phyloP scores from a whole-genome alignment of 2,888 invertebrate genomes.

The Dione vanillae region DNA sequence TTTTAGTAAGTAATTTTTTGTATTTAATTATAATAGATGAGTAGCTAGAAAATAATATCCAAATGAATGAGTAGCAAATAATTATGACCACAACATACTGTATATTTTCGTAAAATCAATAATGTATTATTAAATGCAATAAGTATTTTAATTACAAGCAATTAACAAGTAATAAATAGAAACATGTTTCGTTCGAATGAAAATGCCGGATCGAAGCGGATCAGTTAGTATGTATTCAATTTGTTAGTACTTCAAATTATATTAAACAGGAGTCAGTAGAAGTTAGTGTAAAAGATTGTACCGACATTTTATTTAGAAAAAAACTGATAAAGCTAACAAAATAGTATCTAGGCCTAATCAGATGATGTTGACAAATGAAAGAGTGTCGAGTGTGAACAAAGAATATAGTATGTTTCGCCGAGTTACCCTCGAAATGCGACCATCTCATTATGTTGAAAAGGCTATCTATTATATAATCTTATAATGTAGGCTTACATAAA shows the following conservation, averaged over 20 bases:
- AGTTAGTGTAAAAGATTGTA: background rate
- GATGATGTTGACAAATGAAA: background rate
- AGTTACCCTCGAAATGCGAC: background rate
- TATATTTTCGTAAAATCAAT: background rate
- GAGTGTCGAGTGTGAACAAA: background rate
- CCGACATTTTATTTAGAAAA: background rate
- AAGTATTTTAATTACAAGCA: constrained; percentile 11
- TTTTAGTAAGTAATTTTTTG: too few relatives aligned
- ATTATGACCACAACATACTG: background rate
- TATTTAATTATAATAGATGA: too few relatives aligned
- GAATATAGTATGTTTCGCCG: background rate
- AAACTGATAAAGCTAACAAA: background rate
- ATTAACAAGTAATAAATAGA: constrained; percentile 13
- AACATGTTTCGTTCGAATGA: background rate
- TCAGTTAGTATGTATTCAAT: background rate
- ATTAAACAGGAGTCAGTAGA: background rate
- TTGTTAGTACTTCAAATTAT: constrained; percentile 1
- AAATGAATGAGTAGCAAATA: background rate
- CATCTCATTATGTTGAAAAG: background rate
- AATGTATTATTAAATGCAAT: constrained; percentile 9
- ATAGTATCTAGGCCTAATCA: background rate
- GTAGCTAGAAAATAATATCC: background rate
- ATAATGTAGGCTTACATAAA: background rate
- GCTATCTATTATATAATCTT: background rate
- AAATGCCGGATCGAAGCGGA: background rate